These are phyloP conservation scores for Esox lucius DNA, from an alignment of 2,797 vertebrate genomes.

Conservation along the genomic window DNA sequence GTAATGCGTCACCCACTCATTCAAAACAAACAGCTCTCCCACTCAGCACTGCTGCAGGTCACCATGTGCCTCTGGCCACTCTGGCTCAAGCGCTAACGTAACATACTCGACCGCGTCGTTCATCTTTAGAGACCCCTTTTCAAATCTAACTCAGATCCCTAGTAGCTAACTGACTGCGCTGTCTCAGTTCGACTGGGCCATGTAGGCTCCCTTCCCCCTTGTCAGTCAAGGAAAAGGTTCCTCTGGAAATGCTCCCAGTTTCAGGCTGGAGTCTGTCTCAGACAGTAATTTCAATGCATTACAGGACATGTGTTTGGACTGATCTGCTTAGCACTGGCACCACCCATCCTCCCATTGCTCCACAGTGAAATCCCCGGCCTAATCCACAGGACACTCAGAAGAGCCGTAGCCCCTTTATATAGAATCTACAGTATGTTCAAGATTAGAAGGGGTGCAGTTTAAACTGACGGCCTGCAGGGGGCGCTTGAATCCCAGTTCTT, in stretches of 20 bases:
- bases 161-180: not conserved
- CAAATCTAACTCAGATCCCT: constrained; percentile 27
- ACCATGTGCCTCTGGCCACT: constrained; percentile 15
- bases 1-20: constrained; percentile 10
- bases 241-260: not conserved
- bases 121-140: not conserved
- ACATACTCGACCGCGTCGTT: not conserved
- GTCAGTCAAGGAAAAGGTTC: not conserved
- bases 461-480: constrained; percentile 37
- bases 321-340: constrained; percentile 7
- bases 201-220: not conserved
- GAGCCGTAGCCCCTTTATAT: constrained; percentile 20
- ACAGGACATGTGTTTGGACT: constrained; percentile 2
- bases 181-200: not conserved
- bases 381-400: constrained; percentile 42
- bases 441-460: constrained; percentile 18
- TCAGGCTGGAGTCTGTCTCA: not conserved
- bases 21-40: constrained; percentile 14
- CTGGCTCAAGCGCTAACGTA: constrained; percentile 20
- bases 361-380: constrained; percentile 13
- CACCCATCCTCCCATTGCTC: not conserved
- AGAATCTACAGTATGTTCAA: constrained; percentile 15
- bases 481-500: not conserved
- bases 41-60: constrained; percentile 16
- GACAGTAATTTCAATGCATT: constrained; percentile 4